Evolutionary conservation across 2,888 invertebrate genomes (phyloP).

Genomic region (Hypsopygia costalis): DNA sequence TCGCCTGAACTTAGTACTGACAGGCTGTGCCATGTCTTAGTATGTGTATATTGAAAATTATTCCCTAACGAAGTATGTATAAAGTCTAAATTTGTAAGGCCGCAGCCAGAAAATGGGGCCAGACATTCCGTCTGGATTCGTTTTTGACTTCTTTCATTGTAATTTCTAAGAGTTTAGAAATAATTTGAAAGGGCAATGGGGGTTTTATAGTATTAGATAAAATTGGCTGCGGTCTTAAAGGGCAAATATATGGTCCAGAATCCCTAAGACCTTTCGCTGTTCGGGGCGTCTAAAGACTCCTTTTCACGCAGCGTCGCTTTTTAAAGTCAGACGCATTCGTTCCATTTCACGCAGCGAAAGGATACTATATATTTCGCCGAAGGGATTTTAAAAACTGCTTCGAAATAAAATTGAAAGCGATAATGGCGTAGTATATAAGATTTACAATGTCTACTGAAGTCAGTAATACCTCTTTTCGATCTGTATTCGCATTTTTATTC

Average conservation of each 20-base stretch:
- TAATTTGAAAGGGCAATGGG: no score
- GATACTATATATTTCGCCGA: background rate
- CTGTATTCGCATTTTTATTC: slow-evolving; percentile 29
- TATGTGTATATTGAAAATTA: slow-evolving; percentile 39
- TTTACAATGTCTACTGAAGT: slow-evolving; percentile 1
- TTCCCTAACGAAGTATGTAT: slow-evolving; percentile 27
- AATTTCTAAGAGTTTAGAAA: no score
- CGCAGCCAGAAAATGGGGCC: background rate
- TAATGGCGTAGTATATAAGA: slow-evolving; percentile 1
- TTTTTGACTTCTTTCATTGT: no score
- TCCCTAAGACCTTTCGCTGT: no score
- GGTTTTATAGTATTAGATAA: no score
- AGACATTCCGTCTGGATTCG: no score
- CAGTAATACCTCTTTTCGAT: slow-evolving; percentile 29
- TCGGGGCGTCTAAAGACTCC: no score
- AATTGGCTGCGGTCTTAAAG: no score
- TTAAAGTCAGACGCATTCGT: no score
- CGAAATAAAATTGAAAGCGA: slow-evolving; percentile 32
- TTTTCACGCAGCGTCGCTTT: no score
- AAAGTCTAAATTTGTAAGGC: slow-evolving; percentile 5
- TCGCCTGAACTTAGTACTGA: slow-evolving; percentile 25
- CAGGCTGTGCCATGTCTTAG: slow-evolving; percentile 59
- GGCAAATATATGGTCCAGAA: no score
- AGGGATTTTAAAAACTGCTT: slow-evolving; percentile 45
- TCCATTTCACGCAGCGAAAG: background rate